Percentiles rank a stretch among this genome's conserved stretches.
phyloP scores from a whole-genome alignment of 2,888 invertebrate species.

The Hirudinaria manillensis region DNA sequence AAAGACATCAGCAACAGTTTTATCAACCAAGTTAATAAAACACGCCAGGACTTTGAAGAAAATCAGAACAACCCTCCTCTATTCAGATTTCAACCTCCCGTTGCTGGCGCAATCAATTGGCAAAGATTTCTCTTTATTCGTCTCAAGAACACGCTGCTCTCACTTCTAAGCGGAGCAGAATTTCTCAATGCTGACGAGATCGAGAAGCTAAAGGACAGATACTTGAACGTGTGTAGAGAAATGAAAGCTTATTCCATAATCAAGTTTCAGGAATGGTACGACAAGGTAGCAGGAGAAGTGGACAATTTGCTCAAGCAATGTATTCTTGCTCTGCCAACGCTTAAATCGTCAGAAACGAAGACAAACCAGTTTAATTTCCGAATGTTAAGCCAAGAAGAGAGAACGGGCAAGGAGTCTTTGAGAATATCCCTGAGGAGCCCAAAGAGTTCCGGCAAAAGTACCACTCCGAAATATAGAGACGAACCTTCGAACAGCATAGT shows the following conservation, averaged over 20 bases:
- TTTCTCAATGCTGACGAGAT: constrained; percentile 67
- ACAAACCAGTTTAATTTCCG: neutral
- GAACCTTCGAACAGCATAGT: too few relatives aligned
- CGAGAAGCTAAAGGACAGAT: constrained; percentile 57
- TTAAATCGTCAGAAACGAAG: neutral
- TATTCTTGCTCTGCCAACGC: neutral
- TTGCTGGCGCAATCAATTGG: constrained; percentile 82
- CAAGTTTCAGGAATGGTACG: constrained; percentile 30
- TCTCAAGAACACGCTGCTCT: constrained; percentile 72
- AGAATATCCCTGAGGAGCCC: too few relatives aligned
- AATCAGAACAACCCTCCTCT: constrained; percentile 62
- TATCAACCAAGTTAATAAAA: constrained; percentile 60
- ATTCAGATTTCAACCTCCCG: constrained; percentile 70
- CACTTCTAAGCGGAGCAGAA: constrained; percentile 71
- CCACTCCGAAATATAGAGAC: too few relatives aligned
- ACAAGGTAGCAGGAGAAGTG: constrained; percentile 11
- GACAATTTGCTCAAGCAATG: constrained; percentile 20
- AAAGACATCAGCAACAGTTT: constrained; percentile 68
- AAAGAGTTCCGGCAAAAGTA: too few relatives aligned
- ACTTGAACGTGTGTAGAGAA: constrained; percentile 21
- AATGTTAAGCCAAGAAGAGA: too few relatives aligned
- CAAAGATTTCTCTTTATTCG: constrained; percentile 71
- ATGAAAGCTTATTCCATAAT: constrained; percentile 19
- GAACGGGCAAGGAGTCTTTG: too few relatives aligned
- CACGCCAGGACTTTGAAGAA: constrained; percentile 51